Evolutionary conservation across 2,113 vertebrate species (phyloP).

Genomic region (Sula dactylatra): DNA sequence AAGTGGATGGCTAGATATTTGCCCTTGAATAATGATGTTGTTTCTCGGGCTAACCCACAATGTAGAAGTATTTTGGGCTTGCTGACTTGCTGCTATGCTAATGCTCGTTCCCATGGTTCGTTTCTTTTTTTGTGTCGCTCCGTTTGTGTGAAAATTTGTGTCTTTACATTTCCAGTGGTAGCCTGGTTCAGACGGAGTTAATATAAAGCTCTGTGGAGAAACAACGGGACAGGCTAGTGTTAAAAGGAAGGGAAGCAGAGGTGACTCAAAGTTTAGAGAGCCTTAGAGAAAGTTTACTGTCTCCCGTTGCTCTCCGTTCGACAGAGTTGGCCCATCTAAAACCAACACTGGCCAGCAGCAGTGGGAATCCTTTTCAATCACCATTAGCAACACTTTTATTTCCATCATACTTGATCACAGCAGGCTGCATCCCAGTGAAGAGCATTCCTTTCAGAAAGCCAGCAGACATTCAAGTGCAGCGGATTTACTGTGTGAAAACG

Average conservation of each 20-base stretch:
- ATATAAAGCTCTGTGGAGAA: background rate
- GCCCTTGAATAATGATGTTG: background rate
- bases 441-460: slow-evolving; percentile 77
- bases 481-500: slow-evolving; percentile 84
- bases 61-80: background rate
- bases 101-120: background rate
- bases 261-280: slow-evolving; percentile 69
- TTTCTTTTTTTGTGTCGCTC: background rate
- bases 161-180: background rate
- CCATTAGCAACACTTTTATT: slow-evolving; percentile 76
- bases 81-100: background rate
- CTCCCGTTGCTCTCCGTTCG: slow-evolving; percentile 68
- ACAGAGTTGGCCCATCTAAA: slow-evolving; percentile 69
- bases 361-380: slow-evolving; percentile 80
- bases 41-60: background rate
- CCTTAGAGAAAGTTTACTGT: slow-evolving; percentile 71
- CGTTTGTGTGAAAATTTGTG: background rate
- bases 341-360: slow-evolving; percentile 69
- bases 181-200: background rate
- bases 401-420: slow-evolving; percentile 75
- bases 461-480: slow-evolving; percentile 73
- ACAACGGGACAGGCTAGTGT: background rate
- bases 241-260: slow-evolving; percentile 60
- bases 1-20: background rate
- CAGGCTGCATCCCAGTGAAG: slow-evolving; percentile 63